Evolutionary conservation across 2,113 vertebrate species (phyloP).

Genomic region (Chrysemys picta): DNA sequence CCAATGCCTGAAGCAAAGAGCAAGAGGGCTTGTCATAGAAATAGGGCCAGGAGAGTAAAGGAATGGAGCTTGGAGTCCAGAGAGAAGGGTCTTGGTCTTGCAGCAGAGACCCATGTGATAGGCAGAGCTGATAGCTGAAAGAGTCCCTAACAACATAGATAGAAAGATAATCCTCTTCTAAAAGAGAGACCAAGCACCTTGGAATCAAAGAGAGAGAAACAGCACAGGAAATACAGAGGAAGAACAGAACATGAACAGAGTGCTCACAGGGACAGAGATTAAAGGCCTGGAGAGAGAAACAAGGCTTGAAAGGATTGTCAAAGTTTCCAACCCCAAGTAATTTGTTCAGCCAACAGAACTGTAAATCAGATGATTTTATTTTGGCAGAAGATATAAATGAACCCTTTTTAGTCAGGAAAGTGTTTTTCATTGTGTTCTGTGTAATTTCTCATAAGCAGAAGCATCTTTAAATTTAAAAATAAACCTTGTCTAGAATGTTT

Average conservation of each 20-base stretch:
- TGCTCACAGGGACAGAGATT: slow-evolving; percentile 27
- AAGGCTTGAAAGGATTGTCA: slow-evolving; percentile 36
- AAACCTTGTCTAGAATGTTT: slow-evolving; percentile 21
- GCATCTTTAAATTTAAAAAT: background rate
- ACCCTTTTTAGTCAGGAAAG: slow-evolving; percentile 56
- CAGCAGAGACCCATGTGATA: background rate
- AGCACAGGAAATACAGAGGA: background rate
- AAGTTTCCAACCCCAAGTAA: slow-evolving; percentile 61
- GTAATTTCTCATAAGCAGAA: background rate
- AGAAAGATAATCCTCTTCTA: slow-evolving; percentile 9
- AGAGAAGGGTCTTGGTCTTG: background rate
- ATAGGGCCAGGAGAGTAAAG: background rate
- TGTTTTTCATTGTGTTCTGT: slow-evolving; percentile 37
- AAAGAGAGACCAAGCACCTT: background rate
- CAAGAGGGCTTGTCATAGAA: background rate
- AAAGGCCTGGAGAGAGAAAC: slow-evolving; percentile 45
- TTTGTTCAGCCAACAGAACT: slow-evolving; percentile 63
- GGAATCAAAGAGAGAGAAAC: background rate
- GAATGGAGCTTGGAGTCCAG: background rate
- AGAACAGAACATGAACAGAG: background rate
- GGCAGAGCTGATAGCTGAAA: background rate
- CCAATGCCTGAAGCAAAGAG: background rate
- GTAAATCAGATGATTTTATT: slow-evolving; percentile 59
- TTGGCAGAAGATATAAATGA: slow-evolving; percentile 60
- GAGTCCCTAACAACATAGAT: background rate